Base-by-base conservation (phyloP, 2,888 invertebrate species). In the Drosophila infuscata region DNA sequence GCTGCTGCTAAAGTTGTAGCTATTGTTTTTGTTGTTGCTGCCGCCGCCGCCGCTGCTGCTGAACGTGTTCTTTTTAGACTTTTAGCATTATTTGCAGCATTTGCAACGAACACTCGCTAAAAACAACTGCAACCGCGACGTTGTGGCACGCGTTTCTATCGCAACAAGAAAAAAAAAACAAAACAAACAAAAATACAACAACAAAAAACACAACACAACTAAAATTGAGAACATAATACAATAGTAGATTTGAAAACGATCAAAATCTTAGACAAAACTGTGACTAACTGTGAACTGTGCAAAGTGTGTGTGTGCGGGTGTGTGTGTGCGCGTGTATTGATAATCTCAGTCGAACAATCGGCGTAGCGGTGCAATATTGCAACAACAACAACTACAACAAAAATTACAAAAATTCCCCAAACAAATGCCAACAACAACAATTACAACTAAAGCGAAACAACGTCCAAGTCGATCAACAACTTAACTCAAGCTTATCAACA, bases 91-190 rank as follows among this genome's bases (percentile, higher is more conserved):
- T 90, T 91, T 92, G 91, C 91, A 89, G 91, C 91, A 91, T 88
- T 91, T 91, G 92, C 92, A 92, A 91, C 91, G 92, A 92, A 88
- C 92, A 92, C 92, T 92, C 92, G 92, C 92, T 90, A 90, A 88
- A 91, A 91, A 92, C 92, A 92, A 92, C 92, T 92, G 92, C 92
- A 92, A 89, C 92, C 92, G 92, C 91, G 91, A 92, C 88, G 92
- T 92, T 91, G 92, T 92, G 92, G 91, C 92, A 92, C 92, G 92
- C 92, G 92, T 91, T 90, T 85, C 88, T 78, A 90, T 86, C 91
- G 91, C 88, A 71, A 62, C 54, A 65, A 67, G n/a, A 66, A 75
- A 63, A 75, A 61, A 54, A 29, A 48, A 54, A 52, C 17, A 67
- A 61, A 51, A 62, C 20, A 52, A 61, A 59, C 25, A 62, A 68